Evolutionary conservation across 2,797 vertebrate genomes (phyloP).

Genomic region (Rhinella marina): DNA sequence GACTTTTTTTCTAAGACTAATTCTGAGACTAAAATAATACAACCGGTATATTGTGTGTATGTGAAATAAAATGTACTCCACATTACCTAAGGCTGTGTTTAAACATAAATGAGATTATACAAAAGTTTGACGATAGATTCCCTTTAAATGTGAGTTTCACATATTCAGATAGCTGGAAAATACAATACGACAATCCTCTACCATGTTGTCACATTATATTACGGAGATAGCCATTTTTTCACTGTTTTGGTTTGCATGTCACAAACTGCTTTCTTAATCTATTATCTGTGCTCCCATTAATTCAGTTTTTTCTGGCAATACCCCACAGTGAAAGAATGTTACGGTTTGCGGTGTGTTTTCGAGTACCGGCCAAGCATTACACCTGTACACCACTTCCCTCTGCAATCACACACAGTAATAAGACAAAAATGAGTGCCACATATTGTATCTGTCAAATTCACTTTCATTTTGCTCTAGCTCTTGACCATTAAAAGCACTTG

Average conservation of each 20-base stretch:
- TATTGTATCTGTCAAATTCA: slow-evolving; percentile 54
- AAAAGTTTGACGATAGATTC: slow-evolving; percentile 44
- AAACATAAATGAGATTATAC: slow-evolving; percentile 23
- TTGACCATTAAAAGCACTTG: slow-evolving; percentile 61
- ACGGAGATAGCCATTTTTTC: slow-evolving; percentile 48
- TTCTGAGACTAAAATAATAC: background rate
- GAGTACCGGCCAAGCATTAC: slow-evolving; percentile 24
- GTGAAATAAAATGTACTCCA: background rate
- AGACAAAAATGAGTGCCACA: slow-evolving; percentile 54
- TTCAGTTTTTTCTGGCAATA: slow-evolving; percentile 28
- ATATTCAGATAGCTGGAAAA: slow-evolving; percentile 58
- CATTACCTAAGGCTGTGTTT: slow-evolving; percentile 12
- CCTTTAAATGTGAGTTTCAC: slow-evolving; percentile 35
- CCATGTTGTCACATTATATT: slow-evolving; percentile 59
- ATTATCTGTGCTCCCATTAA: slow-evolving; percentile 51
- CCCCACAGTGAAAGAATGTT: background rate
- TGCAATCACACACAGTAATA: slow-evolving; percentile 38
- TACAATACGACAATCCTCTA: slow-evolving; percentile 55
- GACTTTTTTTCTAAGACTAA: no score
- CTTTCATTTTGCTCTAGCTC: slow-evolving; percentile 58
- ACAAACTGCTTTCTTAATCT: slow-evolving; percentile 58
- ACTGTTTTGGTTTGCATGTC: slow-evolving; percentile 51
- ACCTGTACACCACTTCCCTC: background rate
- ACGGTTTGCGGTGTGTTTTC: slow-evolving; percentile 16
- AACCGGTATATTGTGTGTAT: background rate